Evolutionary conservation across 2,797 vertebrate species (phyloP).

Genomic region (Champsocephalus esox): DNA sequence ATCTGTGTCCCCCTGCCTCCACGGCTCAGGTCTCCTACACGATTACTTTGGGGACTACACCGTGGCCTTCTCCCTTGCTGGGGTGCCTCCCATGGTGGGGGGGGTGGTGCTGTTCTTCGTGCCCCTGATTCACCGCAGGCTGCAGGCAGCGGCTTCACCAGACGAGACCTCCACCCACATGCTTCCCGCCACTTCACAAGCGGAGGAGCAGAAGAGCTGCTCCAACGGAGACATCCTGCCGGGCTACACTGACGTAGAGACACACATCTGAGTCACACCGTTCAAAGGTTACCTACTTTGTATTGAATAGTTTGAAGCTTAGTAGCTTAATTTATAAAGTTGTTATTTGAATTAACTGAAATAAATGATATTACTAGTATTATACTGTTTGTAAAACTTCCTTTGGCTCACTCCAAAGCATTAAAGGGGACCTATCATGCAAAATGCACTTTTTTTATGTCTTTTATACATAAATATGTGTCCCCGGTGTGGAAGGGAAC

Average conservation of each 20-base stretch:
- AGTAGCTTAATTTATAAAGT: too few relatives aligned
- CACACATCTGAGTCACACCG: slow-evolving; percentile 85
- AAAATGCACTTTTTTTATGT: too few relatives aligned
- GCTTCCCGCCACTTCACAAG: slow-evolving; percentile 76
- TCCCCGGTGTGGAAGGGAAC: too few relatives aligned
- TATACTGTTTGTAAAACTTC: too few relatives aligned
- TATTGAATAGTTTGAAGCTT: too few relatives aligned
- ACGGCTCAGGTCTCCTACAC: slow-evolving; percentile 88
- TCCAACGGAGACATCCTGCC: slow-evolving; percentile 95
- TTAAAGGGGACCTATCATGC: too few relatives aligned
- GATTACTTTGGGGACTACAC: slow-evolving; percentile 91
- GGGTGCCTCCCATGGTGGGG: slow-evolving; percentile 93
- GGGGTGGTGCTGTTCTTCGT: slow-evolving; percentile 93
- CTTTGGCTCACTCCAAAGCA: too few relatives aligned
- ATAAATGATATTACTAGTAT: too few relatives aligned
- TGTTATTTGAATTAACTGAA: too few relatives aligned
- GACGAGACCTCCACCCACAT: slow-evolving; percentile 90
- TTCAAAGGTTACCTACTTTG: slow-evolving; percentile 70
- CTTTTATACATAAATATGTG: too few relatives aligned
- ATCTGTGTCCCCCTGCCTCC: not conserved
- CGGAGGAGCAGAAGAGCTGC: slow-evolving; percentile 76
- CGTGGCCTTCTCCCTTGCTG: slow-evolving; percentile 94
- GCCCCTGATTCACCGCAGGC: slow-evolving; percentile 90
- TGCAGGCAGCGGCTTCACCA: slow-evolving; percentile 75
- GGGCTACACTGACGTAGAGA: slow-evolving; percentile 91